Percentiles rank a stretch among this genome's conserved stretches.
phyloP scores from a whole-genome alignment of 2,888 invertebrate genomes.

The Globia sparganii region DNA sequence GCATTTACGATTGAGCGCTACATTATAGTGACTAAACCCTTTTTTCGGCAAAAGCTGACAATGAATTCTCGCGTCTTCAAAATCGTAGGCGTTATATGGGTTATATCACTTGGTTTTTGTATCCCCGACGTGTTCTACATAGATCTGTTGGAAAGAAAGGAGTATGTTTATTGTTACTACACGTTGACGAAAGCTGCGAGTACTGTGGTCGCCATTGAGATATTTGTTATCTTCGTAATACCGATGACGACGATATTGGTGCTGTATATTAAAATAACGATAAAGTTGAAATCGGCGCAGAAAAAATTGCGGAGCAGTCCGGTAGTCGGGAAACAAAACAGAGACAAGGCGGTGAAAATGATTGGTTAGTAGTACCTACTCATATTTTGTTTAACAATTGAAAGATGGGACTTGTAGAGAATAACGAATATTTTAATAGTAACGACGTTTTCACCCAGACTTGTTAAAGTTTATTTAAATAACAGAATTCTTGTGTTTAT shows the following conservation, averaged over 20 bases:
- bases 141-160: slow-evolving; percentile 80
- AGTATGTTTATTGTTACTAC: slow-evolving; percentile 82
- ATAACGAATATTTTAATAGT: neutral
- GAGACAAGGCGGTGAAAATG: slow-evolving; percentile 93
- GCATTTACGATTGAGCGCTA: slow-evolving; percentile 97
- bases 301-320: slow-evolving; percentile 88
- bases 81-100: slow-evolving; percentile 93
- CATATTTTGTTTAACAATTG: neutral
- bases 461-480: neutral
- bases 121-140: slow-evolving; percentile 91
- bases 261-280: slow-evolving; percentile 94
- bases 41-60: slow-evolving; percentile 94
- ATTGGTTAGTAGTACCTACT: slow-evolving; percentile 92
- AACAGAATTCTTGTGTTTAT: neutral
- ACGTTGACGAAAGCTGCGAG: slow-evolving; percentile 74
- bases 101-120: slow-evolving; percentile 92
- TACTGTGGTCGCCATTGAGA: slow-evolving; percentile 89
- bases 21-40: slow-evolving; percentile 95
- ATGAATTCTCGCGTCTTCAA: slow-evolving; percentile 94
- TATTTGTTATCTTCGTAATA: slow-evolving; percentile 95
- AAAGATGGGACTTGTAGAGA: neutral
- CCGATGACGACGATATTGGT: slow-evolving; percentile 96
- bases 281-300: slow-evolving; percentile 92
- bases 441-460: neutral
- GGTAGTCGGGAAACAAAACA: slow-evolving; percentile 81